These are phyloP conservation scores for Megalops atlanticus DNA, from an alignment of 2,113 vertebrate species.

Conservation along the genomic window DNA sequence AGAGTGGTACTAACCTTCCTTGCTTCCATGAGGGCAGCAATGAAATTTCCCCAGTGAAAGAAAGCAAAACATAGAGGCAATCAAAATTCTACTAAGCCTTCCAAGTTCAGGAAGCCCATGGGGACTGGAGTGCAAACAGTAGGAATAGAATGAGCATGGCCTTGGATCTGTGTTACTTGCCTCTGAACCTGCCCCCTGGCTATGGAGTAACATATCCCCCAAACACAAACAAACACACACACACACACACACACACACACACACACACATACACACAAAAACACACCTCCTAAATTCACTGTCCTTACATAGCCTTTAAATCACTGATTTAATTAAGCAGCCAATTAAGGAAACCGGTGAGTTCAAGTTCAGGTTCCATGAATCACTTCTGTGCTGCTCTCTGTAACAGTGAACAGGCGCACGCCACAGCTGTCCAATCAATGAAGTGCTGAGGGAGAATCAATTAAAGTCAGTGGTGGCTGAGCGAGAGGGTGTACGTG, in stretches of 20 bases:
- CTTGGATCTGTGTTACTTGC: not conserved
- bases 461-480: not conserved
- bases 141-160: not conserved
- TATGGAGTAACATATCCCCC: not conserved
- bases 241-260: conserved; percentile 18
- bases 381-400: not conserved
- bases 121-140: not conserved
- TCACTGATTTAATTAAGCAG: conserved; percentile 1
- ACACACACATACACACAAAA: not conserved
- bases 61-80: not conserved
- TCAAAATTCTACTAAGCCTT: not conserved
- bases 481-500: not conserved
- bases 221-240: conserved; percentile 5
- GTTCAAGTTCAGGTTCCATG: conserved; percentile 1
- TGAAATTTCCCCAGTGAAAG: not conserved
- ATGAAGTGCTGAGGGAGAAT: not conserved
- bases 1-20: not conserved
- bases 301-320: not conserved
- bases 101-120: conserved; percentile 3
- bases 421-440: not conserved
- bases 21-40: not conserved
- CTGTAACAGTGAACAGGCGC: not conserved
- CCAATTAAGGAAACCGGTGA: conserved; percentile 1
- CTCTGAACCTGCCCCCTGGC: not conserved
- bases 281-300: not conserved